Conservation (phyloP, 2,888 invertebrate genomes). For the Arge pagana region DNA sequence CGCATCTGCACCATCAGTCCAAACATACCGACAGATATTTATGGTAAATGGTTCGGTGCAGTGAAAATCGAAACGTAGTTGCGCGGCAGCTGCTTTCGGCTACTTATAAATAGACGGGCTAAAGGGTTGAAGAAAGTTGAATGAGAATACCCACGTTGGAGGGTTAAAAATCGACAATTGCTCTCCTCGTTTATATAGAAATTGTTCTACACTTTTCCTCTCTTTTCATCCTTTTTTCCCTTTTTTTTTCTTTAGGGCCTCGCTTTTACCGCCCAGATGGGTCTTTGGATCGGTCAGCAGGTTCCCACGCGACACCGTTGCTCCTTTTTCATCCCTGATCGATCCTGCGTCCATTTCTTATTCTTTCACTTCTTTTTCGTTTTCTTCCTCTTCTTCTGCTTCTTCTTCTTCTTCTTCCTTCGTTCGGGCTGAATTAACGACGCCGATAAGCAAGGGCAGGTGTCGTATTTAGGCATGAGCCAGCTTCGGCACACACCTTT, state of each 20-base stretch:
- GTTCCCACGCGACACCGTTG: slow-evolving; percentile 14
- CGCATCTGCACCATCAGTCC: slow-evolving; percentile 40
- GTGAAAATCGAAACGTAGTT: slow-evolving; percentile 11
- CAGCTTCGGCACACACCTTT: too few relatives aligned
- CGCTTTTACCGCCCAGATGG: slow-evolving; percentile 5
- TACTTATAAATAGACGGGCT: not conserved
- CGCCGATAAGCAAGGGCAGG: slow-evolving; percentile 50
- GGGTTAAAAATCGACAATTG: slow-evolving; percentile 18
- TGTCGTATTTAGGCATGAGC: too few relatives aligned
- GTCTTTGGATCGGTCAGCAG: slow-evolving; percentile 16
- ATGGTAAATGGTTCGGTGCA: slow-evolving; percentile 9
- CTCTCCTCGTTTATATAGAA: not conserved
- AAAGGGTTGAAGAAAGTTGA: slow-evolving; percentile 16
- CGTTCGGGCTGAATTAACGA: slow-evolving; percentile 38
- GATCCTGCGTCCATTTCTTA: too few relatives aligned
- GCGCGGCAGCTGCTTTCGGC: slow-evolving; percentile 14
- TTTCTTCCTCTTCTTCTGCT: slow-evolving; percentile 34
- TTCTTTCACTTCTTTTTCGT: slow-evolving; percentile 6
- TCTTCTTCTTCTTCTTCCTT: slow-evolving; percentile 13
- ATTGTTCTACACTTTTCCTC: not conserved
- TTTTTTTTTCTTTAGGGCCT: not conserved
- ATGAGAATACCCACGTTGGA: too few relatives aligned
- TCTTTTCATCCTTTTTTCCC: not conserved
- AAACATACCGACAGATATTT: slow-evolving; percentile 34
- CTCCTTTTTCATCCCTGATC: slow-evolving; percentile 4